Conservation (phyloP, 2,797 vertebrate species). For the Diplodus puntazzo region DNA sequence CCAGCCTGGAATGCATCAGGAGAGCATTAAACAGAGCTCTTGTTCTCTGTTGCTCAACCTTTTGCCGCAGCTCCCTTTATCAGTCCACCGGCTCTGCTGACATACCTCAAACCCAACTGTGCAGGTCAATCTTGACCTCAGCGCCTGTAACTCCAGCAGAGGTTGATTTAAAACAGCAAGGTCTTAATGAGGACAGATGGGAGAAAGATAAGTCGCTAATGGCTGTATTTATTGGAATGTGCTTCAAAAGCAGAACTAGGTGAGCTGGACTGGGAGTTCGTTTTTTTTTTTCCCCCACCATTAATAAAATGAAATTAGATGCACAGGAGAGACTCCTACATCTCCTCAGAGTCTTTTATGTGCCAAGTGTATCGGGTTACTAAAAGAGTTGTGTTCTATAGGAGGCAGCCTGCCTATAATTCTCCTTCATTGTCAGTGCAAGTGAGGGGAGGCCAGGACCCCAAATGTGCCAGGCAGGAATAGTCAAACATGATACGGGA, state of each 20-base stretch:
- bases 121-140: constrained; percentile 62
- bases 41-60: constrained; percentile 76
- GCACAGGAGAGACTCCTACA: constrained; percentile 2
- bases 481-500: constrained; percentile 46
- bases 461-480: constrained; percentile 37
- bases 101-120: constrained; percentile 66
- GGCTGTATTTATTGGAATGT: constrained; percentile 11
- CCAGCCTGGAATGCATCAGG: constrained; percentile 44
- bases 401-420: constrained; percentile 14
- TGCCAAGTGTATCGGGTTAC: constrained; percentile 35
- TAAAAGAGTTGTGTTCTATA: constrained; percentile 17
- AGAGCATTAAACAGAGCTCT: constrained; percentile 57
- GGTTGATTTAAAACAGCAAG: constrained; percentile 29
- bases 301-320: constrained; percentile 27
- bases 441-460: constrained; percentile 22
- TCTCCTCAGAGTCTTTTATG: constrained; percentile 15
- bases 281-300: not conserved
- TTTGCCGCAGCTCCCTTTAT: constrained; percentile 65
- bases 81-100: constrained; percentile 49
- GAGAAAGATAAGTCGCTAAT: constrained; percentile 23
- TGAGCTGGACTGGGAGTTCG: constrained; percentile 14
- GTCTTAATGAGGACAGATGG: constrained; percentile 50
- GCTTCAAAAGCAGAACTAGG: constrained; percentile 27
- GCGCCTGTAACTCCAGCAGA: constrained; percentile 33
- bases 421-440: constrained; percentile 13